These are phyloP conservation scores for Aldabrachelys gigantea DNA, from an alignment of 2,113 vertebrate species.

Conservation along the genomic window DNA sequence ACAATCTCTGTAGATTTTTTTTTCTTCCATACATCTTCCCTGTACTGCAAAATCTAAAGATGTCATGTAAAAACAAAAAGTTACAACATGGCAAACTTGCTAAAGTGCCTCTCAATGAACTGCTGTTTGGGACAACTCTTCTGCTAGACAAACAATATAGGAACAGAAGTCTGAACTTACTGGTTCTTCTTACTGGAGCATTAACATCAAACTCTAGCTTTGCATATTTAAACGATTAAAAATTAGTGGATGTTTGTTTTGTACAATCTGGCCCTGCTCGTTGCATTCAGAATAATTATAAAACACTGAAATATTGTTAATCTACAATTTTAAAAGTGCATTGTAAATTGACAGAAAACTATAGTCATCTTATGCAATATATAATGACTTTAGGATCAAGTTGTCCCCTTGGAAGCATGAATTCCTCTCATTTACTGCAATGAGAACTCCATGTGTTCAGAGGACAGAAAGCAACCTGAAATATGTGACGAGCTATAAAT, in stretches of 20 bases:
- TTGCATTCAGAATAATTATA: neutral
- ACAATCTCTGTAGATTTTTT: neutral
- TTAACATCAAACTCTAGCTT: slow-evolving; percentile 46
- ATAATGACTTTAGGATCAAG: neutral
- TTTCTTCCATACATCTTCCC: neutral
- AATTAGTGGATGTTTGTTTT: slow-evolving; percentile 48
- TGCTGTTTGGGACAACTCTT: slow-evolving; percentile 17
- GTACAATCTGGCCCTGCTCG: neutral
- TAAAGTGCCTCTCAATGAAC: neutral
- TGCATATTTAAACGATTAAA: slow-evolving; percentile 55
- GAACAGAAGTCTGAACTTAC: neutral
- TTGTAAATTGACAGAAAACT: neutral
- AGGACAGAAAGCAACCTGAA: neutral
- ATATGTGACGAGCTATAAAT: neutral
- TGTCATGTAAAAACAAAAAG: neutral
- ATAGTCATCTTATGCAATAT: slow-evolving; percentile 31
- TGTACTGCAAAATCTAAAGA: neutral
- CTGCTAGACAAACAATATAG: neutral
- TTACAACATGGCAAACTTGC: neutral
- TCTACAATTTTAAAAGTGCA: neutral
- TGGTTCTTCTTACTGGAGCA: slow-evolving; percentile 3
- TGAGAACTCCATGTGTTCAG: neutral
- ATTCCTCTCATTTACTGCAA: neutral
- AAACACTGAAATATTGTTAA: slow-evolving; percentile 48
- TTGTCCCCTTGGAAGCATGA: neutral